phyloP scores from a whole-genome alignment of 2,797 vertebrate genomes.

The Stomatorhinus walkeri region DNA sequence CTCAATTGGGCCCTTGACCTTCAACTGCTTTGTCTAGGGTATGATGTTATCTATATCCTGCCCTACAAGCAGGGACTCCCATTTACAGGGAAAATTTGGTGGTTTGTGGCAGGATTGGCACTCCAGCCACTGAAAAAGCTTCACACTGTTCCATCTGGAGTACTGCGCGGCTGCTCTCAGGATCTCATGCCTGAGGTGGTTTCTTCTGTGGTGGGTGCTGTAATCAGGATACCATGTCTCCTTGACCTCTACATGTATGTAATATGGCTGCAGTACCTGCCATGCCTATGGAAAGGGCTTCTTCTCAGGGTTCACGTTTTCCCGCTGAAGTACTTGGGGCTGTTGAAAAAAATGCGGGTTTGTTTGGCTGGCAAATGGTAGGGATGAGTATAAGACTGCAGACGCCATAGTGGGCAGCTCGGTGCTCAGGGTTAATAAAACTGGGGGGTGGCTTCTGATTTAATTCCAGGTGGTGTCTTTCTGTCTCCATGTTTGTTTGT shows the following conservation, averaged over 20 bases:
- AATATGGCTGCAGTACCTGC: neutral
- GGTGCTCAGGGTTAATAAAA: slow-evolving; percentile 44
- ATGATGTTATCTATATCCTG: neutral
- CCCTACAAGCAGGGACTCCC: neutral
- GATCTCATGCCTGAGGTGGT: neutral
- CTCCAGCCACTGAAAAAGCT: neutral
- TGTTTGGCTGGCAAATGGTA: neutral
- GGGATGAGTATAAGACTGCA: neutral
- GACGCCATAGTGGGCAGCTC: neutral
- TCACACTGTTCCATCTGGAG: neutral
- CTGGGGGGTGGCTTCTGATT: slow-evolving; percentile 48
- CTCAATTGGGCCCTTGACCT: neutral
- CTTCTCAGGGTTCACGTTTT: neutral
- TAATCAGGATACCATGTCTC: neutral
- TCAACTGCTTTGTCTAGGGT: neutral
- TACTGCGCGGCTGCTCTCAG: neutral
- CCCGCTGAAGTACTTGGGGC: neutral
- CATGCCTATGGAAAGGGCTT: neutral
- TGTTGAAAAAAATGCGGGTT: neutral
- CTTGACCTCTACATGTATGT: neutral
- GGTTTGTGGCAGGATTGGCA: neutral
- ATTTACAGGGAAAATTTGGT: neutral
- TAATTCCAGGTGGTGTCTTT: slow-evolving; percentile 32
- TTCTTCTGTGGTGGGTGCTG: neutral
- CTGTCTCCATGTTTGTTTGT: slow-evolving; percentile 44